These are phyloP conservation scores for Gnathochromis pfefferi DNA, from an alignment of 2,113 vertebrate species.

Conservation along the genomic window DNA sequence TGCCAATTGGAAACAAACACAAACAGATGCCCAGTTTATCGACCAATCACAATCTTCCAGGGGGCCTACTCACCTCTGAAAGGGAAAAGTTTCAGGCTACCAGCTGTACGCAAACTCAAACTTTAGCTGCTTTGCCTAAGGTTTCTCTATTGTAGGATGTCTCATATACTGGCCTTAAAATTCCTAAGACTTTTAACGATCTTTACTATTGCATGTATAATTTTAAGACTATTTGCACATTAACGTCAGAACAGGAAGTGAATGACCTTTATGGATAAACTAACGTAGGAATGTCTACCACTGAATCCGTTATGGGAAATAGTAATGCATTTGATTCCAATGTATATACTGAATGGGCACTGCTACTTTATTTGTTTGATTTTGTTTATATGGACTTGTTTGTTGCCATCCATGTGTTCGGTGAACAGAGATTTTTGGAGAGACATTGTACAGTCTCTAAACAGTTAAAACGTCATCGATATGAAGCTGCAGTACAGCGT, in stretches of 20 bases:
- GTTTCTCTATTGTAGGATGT: constrained; percentile 63
- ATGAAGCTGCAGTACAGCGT: constrained; percentile 51
- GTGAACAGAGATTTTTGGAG: background rate
- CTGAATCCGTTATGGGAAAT: constrained; percentile 49
- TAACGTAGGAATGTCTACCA: constrained; percentile 58
- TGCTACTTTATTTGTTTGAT: constrained; percentile 45
- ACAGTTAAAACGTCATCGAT: background rate
- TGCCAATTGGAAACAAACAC: background rate
- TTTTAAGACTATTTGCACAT: constrained; percentile 76
- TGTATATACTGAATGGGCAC: constrained; percentile 66
- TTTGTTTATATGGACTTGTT: constrained; percentile 48
- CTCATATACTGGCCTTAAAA: constrained; percentile 70
- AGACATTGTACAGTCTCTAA: background rate
- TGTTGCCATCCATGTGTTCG: constrained; percentile 43
- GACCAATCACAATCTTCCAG: constrained; percentile 3
- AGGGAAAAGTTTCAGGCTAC: constrained; percentile 46
- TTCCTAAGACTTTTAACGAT: constrained; percentile 59
- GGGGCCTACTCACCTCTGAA: constrained; percentile 52
- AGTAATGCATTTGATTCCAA: constrained; percentile 54
- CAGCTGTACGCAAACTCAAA: constrained; percentile 54
- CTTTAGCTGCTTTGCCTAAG: constrained; percentile 56
- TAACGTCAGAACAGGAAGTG: constrained; percentile 59
- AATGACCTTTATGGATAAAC: constrained; percentile 53
- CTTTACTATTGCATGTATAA: constrained; percentile 72
- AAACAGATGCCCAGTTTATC: background rate